phyloP scores from a whole-genome alignment of 2,113 vertebrate genomes.

The Ondatra zibethicus region DNA sequence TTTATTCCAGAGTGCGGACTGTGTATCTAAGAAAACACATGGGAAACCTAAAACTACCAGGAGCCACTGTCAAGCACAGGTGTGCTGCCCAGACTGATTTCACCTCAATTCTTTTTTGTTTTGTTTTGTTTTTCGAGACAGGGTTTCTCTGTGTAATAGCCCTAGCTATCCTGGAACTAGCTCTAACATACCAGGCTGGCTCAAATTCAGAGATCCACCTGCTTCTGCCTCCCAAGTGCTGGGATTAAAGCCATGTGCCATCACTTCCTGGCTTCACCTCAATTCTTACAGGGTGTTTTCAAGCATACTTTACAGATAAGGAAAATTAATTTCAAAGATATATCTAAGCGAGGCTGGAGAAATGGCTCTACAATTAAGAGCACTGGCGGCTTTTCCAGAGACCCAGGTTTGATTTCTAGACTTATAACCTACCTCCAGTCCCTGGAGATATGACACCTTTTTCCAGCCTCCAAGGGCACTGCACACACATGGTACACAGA shows the following conservation, averaged over 20 bases:
- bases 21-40: fast-evolving
- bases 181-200: too few species aligned
- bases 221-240: too few species aligned
- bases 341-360: not conserved
- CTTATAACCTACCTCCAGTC: not conserved
- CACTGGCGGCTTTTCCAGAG: not conserved
- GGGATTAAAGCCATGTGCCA: too few species aligned
- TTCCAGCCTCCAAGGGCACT: not conserved
- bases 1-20: not conserved
- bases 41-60: not conserved
- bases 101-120: not conserved
- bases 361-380: not conserved
- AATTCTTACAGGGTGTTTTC: not conserved
- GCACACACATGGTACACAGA: not conserved
- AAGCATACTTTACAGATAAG: conserved; percentile 27
- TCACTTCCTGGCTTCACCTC: too few species aligned
- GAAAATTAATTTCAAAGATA: conserved; percentile 21
- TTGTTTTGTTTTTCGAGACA: too few species aligned
- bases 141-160: too few species aligned
- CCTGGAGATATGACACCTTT: not conserved
- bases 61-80: too few species aligned
- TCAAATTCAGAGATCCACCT: too few species aligned
- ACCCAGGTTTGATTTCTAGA: not conserved
- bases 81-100: not conserved
- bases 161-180: too few species aligned